phyloP scores from a whole-genome alignment of 1,140 invertebrate species.

The Sitophilus oryzae region DNA sequence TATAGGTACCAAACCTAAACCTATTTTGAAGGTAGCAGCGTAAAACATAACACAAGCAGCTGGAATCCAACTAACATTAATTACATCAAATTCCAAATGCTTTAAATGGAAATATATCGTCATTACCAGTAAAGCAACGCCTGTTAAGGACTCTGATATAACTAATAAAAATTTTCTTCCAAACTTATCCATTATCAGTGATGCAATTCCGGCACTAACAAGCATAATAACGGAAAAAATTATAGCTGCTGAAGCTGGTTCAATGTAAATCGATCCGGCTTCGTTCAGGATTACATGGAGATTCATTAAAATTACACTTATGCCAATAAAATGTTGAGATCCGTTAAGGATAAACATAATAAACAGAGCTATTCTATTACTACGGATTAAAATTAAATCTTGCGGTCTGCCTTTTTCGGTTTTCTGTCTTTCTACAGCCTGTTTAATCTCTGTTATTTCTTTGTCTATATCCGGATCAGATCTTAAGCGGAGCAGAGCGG shows the following conservation, averaged over 20 bases:
- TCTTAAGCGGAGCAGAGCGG: slow-evolving; percentile 49
- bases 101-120: slow-evolving; percentile 35
- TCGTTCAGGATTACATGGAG: slow-evolving; percentile 30
- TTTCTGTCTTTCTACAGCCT: slow-evolving; percentile 27
- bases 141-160: slow-evolving; percentile 26
- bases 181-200: slow-evolving; percentile 28
- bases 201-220: slow-evolving; percentile 16
- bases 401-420: slow-evolving; percentile 25
- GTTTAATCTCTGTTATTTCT: slow-evolving; percentile 30
- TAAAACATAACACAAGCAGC: slow-evolving; percentile 30
- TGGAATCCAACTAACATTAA: slow-evolving; percentile 29
- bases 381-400: slow-evolving; percentile 30
- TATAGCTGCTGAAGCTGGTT: slow-evolving; percentile 24
- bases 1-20: slow-evolving; percentile 56
- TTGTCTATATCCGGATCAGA: slow-evolving; percentile 36
- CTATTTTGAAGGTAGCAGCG: slow-evolving; percentile 30
- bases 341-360: slow-evolving; percentile 32
- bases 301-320: slow-evolving; percentile 40
- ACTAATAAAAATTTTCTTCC: slow-evolving; percentile 31
- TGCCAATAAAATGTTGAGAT: slow-evolving; percentile 28
- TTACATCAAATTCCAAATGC: slow-evolving; percentile 17
- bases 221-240: slow-evolving; percentile 32
- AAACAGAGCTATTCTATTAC: slow-evolving; percentile 30
- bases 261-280: slow-evolving; percentile 37
- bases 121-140: slow-evolving; percentile 22